phyloP scores from a whole-genome alignment of 2,888 invertebrate genomes.

The Nasonia oneida region DNA sequence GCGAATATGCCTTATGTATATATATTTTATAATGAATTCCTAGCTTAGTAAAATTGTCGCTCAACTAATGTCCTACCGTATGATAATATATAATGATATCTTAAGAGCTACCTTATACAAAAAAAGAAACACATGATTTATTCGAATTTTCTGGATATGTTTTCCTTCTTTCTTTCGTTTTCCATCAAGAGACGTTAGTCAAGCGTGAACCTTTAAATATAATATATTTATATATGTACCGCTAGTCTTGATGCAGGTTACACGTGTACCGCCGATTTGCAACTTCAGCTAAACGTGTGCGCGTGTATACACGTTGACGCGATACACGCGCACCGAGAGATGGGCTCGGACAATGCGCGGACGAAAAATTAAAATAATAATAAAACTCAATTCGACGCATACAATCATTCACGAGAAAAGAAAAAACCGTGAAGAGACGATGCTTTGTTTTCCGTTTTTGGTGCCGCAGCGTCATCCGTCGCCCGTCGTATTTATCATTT shows the following conservation, averaged over 20 bases:
- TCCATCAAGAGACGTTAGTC: conserved; percentile 76
- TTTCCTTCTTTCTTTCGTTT: conserved; percentile 65
- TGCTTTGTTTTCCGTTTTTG: not conserved
- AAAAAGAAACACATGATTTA: conserved; percentile 42
- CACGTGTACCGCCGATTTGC: conserved; percentile 65
- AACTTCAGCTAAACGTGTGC: conserved; percentile 4
- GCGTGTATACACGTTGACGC: not conserved
- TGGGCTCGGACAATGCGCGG: conserved; percentile 35
- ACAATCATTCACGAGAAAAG: not conserved
- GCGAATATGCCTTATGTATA: conserved; percentile 28
- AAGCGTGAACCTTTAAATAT: conserved; percentile 78
- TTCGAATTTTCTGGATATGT: conserved; percentile 35
- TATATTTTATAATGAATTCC: conserved; percentile 19
- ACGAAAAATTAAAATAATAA: not conserved
- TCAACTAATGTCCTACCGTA: conserved; percentile 59
- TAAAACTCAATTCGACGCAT: not conserved
- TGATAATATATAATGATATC: conserved; percentile 44
- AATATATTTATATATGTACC: conserved; percentile 62
- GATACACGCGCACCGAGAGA: not conserved
- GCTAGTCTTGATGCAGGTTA: conserved; percentile 79
- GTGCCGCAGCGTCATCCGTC: conserved; percentile 25
- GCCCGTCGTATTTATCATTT: conserved; percentile 22
- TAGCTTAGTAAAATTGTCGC: conserved; percentile 62
- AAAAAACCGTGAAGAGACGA: not conserved
- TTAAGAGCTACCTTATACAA: conserved; percentile 57